phyloP scores from a whole-genome alignment of 1,140 invertebrate genomes.

The Lepidurus apus region DNA sequence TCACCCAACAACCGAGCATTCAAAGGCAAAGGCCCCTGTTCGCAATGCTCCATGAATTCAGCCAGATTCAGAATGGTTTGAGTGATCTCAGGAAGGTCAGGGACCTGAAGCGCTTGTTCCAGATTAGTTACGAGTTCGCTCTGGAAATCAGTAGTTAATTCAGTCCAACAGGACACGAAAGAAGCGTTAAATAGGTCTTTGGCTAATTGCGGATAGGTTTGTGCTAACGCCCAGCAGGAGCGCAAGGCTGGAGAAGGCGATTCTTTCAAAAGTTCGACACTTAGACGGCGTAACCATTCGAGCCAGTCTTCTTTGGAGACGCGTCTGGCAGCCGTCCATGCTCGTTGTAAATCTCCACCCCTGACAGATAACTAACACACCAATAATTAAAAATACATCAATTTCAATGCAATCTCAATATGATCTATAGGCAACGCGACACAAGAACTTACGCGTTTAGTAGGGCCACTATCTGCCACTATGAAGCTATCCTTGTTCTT shows the following conservation, averaged over 20 bases:
- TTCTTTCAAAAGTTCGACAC: constrained; percentile 89
- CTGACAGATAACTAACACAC: constrained; percentile 63
- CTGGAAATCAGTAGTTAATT: constrained; percentile 74
- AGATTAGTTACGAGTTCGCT: constrained; percentile 80
- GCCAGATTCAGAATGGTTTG: constrained; percentile 96
- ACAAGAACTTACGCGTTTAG: constrained; percentile 52
- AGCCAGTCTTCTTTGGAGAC: constrained; percentile 98
- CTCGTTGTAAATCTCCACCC: constrained; percentile 73
- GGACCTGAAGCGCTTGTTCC: constrained; percentile 81
- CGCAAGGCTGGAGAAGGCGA: constrained; percentile 88
- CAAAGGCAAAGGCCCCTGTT: constrained; percentile 84
- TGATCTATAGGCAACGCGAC: too few relatives aligned
- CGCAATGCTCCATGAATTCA: constrained; percentile 99
- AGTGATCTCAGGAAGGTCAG: constrained; percentile 93
- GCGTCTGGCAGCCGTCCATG: constrained; percentile 80
- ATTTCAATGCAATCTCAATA: neutral
- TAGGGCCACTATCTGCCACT: constrained; percentile 61
- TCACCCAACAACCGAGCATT: constrained; percentile 72
- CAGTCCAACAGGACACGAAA: constrained; percentile 98
- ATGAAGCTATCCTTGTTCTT: constrained; percentile 57
- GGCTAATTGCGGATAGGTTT: constrained; percentile 87
- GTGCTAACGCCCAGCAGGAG: constrained; percentile 85
- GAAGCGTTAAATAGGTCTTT: constrained; percentile 96
- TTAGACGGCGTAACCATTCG: constrained; percentile 88
- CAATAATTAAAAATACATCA: constrained; percentile 7